These are phyloP conservation scores for Bemisia tabaci DNA, from an alignment of 1,140 invertebrate species.

Conservation along the genomic window DNA sequence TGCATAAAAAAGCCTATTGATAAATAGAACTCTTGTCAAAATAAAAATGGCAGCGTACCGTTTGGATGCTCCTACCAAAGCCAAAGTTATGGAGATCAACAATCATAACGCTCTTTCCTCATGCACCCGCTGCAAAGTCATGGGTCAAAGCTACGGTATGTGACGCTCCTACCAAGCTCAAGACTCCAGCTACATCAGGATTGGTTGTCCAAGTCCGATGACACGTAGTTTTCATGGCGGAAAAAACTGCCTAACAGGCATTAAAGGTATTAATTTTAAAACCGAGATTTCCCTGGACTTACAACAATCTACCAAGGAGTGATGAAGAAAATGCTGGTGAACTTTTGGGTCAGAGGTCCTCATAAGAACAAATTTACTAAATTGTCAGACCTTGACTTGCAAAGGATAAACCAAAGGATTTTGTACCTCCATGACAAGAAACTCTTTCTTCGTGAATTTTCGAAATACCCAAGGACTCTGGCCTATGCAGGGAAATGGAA, in stretches of 20 bases:
- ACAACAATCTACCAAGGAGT: conserved; percentile 32
- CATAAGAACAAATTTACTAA: neutral
- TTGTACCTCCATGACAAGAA: neutral
- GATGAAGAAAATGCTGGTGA: conserved; percentile 26
- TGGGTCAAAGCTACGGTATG: conserved; percentile 6
- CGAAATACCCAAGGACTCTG: conserved; percentile 20
- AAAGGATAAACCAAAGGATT: neutral
- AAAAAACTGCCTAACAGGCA: conserved; percentile 21
- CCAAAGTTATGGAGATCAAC: conserved; percentile 13
- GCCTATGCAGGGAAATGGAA: conserved; percentile 24
- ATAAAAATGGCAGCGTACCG: conserved; percentile 10
- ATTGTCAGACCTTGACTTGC: neutral
- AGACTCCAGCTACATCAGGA: conserved; percentile 19
- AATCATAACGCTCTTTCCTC: conserved; percentile 9
- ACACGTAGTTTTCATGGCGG: conserved; percentile 27
- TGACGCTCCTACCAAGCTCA: conserved; percentile 9
- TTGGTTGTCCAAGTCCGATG: conserved; percentile 22
- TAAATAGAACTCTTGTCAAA: conserved; percentile 3
- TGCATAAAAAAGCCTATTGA: conserved; percentile 3
- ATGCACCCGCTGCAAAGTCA: conserved; percentile 11
- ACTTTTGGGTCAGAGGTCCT: neutral
- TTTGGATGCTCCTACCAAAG: conserved; percentile 15
- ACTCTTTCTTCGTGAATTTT: conserved; percentile 22
- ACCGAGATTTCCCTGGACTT: conserved; percentile 28
- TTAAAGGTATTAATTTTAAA: conserved; percentile 26